Percentiles rank a stretch among this genome's conserved stretches.
Conservation (phyloP, 2,113 vertebrate genomes). For the Cyanoderma ruficeps region DNA sequence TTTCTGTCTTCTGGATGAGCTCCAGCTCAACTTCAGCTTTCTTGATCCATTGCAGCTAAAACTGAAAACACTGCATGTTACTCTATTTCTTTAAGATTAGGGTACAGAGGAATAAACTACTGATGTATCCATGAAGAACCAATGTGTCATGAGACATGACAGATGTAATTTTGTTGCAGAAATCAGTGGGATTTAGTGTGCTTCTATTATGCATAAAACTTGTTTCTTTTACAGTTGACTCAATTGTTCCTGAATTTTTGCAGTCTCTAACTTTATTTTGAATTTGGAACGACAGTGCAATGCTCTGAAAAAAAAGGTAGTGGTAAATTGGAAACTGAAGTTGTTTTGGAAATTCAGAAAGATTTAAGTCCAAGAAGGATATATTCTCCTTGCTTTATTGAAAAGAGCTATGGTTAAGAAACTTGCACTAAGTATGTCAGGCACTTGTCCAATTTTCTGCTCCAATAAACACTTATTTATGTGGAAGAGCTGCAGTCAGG, state of each 20-base stretch:
- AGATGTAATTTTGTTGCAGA: neutral
- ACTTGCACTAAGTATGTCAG: neutral
- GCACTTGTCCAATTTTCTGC: neutral
- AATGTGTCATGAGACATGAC: neutral
- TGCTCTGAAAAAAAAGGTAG: neutral
- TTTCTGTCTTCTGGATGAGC: neutral
- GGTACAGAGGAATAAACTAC: neutral
- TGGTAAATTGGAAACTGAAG: neutral
- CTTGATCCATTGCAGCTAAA: neutral
- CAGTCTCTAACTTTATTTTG: neutral
- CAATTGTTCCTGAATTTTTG: neutral
- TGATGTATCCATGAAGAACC: neutral
- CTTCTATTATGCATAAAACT: neutral
- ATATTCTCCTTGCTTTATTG: neutral
- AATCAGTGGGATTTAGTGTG: neutral
- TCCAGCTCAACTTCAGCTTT: neutral
- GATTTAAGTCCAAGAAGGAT: neutral
- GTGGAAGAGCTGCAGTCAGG: neutral
- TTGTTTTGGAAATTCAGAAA: neutral
- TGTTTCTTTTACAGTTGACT: neutral
- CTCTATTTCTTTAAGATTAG: neutral
- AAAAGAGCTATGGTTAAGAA: neutral
- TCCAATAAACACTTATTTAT: neutral
- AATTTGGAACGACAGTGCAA: neutral
- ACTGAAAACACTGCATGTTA: neutral